Base-by-base conservation (phyloP, 2,113 vertebrate genomes). In the Nyctibius bracteatus region DNA sequence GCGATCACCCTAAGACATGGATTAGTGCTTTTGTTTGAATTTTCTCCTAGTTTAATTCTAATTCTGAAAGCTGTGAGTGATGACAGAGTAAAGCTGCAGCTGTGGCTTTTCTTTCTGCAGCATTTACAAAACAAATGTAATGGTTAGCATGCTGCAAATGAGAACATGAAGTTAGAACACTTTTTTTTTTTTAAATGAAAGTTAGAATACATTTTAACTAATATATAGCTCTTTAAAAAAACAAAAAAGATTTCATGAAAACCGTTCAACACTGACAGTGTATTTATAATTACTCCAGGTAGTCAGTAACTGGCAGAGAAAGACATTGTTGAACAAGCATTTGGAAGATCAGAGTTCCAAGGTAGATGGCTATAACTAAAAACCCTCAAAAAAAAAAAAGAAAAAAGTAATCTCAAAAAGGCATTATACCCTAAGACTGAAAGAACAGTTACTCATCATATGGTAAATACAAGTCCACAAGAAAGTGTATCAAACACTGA, bases 11-110 rank as follows among this genome's bases (percentile, higher is more conserved):
- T 79, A 86, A 90, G 68, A 86, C 18, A 68, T 3, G 44, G n/a
- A 91, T 95, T 91, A 96, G 57, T n/a, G 52, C 77, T 75, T 88
- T 75, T 93, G 63, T 91, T 92, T 93, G 28, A 55, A 68, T 92
- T 94, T 95, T 65, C 86, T 91, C 68, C 44, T 68, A 41, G 57
- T 86, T 88, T 65, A 88, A 81, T 87, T 94, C 49, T 61, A 59
- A 93, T 86, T 86, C 61, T 13, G 11, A 93, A 96, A 94, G 83
- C 86, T 65, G 18, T 41, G 80, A 35, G n/a, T 71, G 80, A 96
- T 93, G 77, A 92, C 52, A 94, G 68, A 95, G 91, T 68, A 95
- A 86, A 92, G 81, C 80, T 89, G 88, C 96, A 96, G 94, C 95
- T 96, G 92, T 61, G 77, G 57, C 63, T 86, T 93, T 93, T 90